These are phyloP conservation scores for Phoxinus phoxinus DNA, from an alignment of 2,113 vertebrate genomes.

Conservation along the genomic window DNA sequence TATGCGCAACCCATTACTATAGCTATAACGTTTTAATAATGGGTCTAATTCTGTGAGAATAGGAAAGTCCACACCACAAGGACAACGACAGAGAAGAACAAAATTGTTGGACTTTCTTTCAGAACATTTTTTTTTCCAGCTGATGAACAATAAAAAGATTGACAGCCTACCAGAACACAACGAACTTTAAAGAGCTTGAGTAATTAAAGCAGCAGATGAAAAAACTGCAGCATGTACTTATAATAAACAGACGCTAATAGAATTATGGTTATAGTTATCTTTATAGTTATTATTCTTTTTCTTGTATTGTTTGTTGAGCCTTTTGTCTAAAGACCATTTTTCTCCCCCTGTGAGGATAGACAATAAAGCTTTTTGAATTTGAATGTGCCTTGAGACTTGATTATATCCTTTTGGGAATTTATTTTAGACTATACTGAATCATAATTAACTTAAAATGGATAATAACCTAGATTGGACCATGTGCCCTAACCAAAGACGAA, in stretches of 20 bases:
- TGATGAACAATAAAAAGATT: too few relatives aligned
- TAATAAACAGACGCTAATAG: not conserved
- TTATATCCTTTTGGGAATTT: not conserved
- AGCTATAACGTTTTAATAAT: not conserved
- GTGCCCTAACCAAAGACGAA: not conserved
- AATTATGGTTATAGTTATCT: not conserved
- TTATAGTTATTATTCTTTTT: not conserved
- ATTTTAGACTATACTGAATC: not conserved
- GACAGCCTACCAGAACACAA: too few relatives aligned
- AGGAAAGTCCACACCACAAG: not conserved
- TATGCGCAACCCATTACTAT: not conserved
- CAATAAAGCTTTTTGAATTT: too few relatives aligned
- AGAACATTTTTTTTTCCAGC: too few relatives aligned
- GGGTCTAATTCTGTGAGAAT: not conserved
- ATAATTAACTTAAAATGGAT: not conserved
- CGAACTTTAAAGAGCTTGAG: too few relatives aligned
- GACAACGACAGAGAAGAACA: not conserved
- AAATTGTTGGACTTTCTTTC: too few relatives aligned
- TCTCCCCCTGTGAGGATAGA: too few relatives aligned
- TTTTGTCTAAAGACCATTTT: too few relatives aligned
- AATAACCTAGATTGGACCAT: not conserved
- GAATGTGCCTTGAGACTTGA: not conserved
- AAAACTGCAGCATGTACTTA: too few relatives aligned
- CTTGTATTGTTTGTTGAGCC: too few relatives aligned
- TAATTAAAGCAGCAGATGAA: too few relatives aligned